Conservation (phyloP, 2,888 invertebrate species). For the Scaptomyza cyrtandrae region DNA sequence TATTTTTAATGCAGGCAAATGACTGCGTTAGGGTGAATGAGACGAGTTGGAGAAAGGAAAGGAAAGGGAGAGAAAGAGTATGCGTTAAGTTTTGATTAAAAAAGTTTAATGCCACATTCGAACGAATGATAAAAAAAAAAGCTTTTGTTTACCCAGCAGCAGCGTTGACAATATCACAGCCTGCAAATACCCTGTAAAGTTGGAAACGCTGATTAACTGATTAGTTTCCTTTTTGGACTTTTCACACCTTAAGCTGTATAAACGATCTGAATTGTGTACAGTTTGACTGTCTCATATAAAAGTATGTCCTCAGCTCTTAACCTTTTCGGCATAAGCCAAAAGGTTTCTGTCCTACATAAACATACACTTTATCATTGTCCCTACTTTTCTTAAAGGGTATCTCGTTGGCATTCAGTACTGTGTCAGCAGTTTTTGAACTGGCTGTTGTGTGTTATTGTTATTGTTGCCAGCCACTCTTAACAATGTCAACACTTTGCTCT, state of each 20-base stretch:
- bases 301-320: too few species aligned
- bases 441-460: slow-evolving; percentile 45
- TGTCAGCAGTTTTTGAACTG: slow-evolving; percentile 7
- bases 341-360: too few species aligned
- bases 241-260: too few species aligned
- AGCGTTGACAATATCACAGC: not conserved
- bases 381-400: slow-evolving; percentile 22
- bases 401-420: not conserved
- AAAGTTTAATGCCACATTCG: slow-evolving; percentile 51
- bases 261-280: too few species aligned
- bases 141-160: slow-evolving; percentile 41
- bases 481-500: slow-evolving; percentile 73
- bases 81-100: slow-evolving; percentile 57
- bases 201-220: too few species aligned
- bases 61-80: too few species aligned
- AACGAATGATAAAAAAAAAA: slow-evolving; percentile 1
- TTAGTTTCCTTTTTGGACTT: too few species aligned
- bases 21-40: not conserved
- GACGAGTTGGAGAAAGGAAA: not conserved
- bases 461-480: slow-evolving; percentile 66
- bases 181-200: slow-evolving; percentile 23
- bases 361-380: not conserved
- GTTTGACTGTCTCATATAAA: too few species aligned
- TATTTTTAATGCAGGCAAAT: slow-evolving; percentile 23
- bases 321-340: not conserved